Percentiles rank a stretch among this genome's conserved stretches.
Evolutionary conservation across 2,797 vertebrate genomes (phyloP).

Genomic region (Liparis tanakae): DNA sequence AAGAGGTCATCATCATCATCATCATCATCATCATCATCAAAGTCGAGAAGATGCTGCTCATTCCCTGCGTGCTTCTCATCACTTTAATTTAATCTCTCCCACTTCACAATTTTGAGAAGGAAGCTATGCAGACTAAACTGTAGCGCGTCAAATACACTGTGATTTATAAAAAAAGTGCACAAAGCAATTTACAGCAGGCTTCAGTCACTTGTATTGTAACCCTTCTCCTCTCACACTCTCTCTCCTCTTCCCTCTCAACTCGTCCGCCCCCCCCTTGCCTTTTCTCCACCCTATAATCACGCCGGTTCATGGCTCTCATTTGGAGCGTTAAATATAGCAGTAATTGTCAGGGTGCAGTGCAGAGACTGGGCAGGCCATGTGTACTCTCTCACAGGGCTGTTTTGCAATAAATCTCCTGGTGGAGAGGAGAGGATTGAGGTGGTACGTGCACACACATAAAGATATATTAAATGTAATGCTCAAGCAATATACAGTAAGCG

Average conservation of each 20-base stretch:
- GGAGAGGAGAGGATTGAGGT: conserved; percentile 37
- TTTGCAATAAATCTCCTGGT: conserved; percentile 76
- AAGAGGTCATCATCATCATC: conserved; percentile 35
- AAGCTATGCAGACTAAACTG: conserved; percentile 41
- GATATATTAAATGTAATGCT: conserved; percentile 34
- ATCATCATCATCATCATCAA: conserved; percentile 12
- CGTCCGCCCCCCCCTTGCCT: conserved; percentile 38
- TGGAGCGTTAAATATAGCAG: conserved; percentile 86
- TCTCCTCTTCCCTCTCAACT: conserved; percentile 30
- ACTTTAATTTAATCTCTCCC: conserved; percentile 43
- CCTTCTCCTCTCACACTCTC: conserved; percentile 28
- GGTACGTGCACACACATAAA: conserved; percentile 34
- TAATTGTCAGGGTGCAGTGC: conserved; percentile 85
- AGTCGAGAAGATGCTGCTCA: conserved; percentile 25
- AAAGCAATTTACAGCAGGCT: conserved; percentile 56
- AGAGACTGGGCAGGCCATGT: conserved; percentile 78
- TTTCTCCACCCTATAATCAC: conserved; percentile 87
- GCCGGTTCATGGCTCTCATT: conserved; percentile 84
- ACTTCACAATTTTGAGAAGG: conserved; percentile 43
- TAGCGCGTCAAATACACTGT: conserved; percentile 32
- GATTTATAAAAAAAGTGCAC: conserved; percentile 57
- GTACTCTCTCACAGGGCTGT: conserved; percentile 75
- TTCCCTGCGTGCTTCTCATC: conserved; percentile 37
- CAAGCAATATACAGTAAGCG: conserved; percentile 18
- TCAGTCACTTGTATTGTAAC: conserved; percentile 43